Conservation (phyloP, 1,140 invertebrate genomes). For the Wasmannia auropunctata region DNA sequence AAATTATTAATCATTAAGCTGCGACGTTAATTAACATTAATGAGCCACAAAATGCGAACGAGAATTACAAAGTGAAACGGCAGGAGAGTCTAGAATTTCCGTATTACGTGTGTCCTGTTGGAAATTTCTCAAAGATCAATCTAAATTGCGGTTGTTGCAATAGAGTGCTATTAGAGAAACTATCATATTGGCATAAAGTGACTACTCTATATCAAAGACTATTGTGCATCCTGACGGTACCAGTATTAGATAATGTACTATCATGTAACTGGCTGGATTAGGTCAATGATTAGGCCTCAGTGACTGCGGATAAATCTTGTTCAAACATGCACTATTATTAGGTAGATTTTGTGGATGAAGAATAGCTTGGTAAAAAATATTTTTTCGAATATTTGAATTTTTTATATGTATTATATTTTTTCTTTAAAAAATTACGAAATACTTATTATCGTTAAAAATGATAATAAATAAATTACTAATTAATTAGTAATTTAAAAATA, state of each 20-base stretch:
- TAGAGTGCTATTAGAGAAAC: conserved; percentile 35
- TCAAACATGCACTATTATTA: conserved; percentile 5
- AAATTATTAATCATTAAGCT: neutral
- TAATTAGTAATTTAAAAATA: no score
- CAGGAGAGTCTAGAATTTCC: neutral
- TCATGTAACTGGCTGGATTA: conserved; percentile 41
- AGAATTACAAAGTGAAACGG: neutral
- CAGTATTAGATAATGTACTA: conserved; percentile 46
- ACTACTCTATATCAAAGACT: conserved; percentile 17
- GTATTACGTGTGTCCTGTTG: conserved; percentile 12
- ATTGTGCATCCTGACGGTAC: conserved; percentile 38
- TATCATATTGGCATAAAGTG: conserved; percentile 48
- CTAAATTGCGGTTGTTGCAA: conserved; percentile 1
- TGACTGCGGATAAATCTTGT: conserved; percentile 11
- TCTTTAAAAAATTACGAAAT: neutral
- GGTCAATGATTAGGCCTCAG: conserved; percentile 40
- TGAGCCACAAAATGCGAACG: neutral
- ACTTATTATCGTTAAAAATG: no score
- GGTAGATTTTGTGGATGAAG: neutral
- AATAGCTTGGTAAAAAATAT: neutral
- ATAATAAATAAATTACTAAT: neutral
- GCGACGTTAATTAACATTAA: neutral
- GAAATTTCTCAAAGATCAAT: conserved; percentile 28
- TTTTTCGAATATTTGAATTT: conserved; percentile 11
- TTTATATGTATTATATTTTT: neutral